These are phyloP conservation scores for Tipula helvola DNA, from an alignment of 2,888 invertebrate species.

Conservation along the genomic window DNA sequence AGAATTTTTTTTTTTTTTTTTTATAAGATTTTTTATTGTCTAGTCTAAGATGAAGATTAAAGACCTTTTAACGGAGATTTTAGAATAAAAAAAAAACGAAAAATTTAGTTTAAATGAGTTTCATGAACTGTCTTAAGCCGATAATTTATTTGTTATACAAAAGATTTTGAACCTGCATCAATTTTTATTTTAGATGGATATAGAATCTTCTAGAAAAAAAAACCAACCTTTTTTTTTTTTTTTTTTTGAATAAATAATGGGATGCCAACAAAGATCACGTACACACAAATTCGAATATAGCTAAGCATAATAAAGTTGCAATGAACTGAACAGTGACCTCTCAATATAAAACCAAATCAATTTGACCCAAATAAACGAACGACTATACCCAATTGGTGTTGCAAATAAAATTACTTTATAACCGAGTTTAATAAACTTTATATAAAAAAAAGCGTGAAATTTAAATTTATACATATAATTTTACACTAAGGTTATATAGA, in stretches of 20 bases:
- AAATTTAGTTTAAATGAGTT: not conserved
- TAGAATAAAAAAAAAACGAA: not conserved
- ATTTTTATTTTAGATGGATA: not conserved
- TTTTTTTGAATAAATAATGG: too few relatives aligned
- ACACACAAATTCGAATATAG: not conserved
- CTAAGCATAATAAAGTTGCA: not conserved
- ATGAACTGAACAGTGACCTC: not conserved
- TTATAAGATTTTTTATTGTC: not conserved
- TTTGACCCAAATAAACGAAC: not conserved
- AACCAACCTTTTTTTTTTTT: too few relatives aligned
- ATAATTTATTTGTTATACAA: not conserved
- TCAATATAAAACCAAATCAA: not conserved
- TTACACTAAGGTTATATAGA: not conserved
- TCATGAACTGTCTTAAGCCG: not conserved
- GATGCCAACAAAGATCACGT: not conserved
- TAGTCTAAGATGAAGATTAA: not conserved
- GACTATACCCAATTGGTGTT: not conserved
- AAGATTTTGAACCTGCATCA: not conserved
- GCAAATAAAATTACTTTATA: not conserved
- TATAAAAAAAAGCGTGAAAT: not conserved
- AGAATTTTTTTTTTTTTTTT: not conserved
- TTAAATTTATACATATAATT: not conserved
- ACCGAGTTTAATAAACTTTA: not conserved
- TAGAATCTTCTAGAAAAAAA: not conserved
- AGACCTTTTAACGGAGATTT: conserved; percentile 4